Conservation (phyloP, 2,797 vertebrate species). For the Sebastes aleutianus region DNA sequence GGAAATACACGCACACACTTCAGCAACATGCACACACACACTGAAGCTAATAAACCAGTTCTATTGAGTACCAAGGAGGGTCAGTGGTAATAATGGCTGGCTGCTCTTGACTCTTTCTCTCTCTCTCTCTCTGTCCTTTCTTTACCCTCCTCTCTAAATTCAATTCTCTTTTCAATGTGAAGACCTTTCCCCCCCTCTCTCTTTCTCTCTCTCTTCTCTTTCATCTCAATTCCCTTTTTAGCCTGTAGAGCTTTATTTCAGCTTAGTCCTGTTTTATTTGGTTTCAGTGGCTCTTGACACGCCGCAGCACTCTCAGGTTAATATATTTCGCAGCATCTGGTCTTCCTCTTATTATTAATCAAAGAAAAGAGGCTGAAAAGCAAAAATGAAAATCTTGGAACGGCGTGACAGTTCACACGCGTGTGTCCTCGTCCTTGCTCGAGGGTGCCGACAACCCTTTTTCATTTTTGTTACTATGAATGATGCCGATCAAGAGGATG, state of each 20-base stretch:
- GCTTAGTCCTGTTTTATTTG: conserved; percentile 53
- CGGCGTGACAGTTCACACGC: not conserved
- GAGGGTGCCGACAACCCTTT: not conserved
- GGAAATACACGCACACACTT: conserved; percentile 16
- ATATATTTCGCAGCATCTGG: conserved; percentile 46
- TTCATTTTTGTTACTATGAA: not conserved
- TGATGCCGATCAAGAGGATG: not conserved
- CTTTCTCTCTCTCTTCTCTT: conserved; percentile 3
- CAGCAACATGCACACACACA: conserved; percentile 20
- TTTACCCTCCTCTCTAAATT: conserved; percentile 65
- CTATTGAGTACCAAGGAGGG: conserved; percentile 75
- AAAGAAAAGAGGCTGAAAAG: conserved; percentile 27
- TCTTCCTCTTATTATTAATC: conserved; percentile 43
- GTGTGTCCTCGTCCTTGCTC: not conserved
- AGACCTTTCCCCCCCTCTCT: conserved; percentile 22
- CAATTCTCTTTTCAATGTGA: conserved; percentile 69
- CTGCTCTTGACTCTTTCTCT: conserved; percentile 67
- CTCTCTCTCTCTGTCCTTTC: conserved; percentile 57
- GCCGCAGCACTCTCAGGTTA: conserved; percentile 32
- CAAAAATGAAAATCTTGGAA: not conserved
- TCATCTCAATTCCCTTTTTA: conserved; percentile 47
- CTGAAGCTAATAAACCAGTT: conserved; percentile 73
- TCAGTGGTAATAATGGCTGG: conserved; percentile 78
- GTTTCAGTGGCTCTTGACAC: conserved; percentile 51
- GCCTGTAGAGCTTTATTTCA: conserved; percentile 55